Percentiles rank a stretch among this genome's conserved stretches.
Evolutionary conservation across 23 tunicate species (phyloP).

Genomic region (Diplosoma virens): DNA sequence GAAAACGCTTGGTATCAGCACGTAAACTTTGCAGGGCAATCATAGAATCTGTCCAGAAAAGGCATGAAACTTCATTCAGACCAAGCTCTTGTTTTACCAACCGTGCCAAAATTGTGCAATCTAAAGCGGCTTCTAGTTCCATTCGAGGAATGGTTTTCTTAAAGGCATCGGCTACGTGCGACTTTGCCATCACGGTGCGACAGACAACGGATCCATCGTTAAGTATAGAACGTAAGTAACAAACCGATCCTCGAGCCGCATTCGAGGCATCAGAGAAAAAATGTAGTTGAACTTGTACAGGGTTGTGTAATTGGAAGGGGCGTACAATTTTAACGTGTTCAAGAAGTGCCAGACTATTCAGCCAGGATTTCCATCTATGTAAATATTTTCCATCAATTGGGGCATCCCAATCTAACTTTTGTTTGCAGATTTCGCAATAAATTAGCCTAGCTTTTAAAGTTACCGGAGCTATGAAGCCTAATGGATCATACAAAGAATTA

Average conservation of each 20-base stretch:
- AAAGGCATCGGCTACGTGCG: slow-evolving; percentile 3
- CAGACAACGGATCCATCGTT: background rate
- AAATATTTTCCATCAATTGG: background rate
- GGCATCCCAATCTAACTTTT: slow-evolving; percentile 22
- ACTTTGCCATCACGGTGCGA: slow-evolving; percentile 20
- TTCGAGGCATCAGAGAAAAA: slow-evolving; percentile 24
- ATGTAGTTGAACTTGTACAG: background rate
- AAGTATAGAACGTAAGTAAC: background rate
- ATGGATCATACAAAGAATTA: slow-evolving; percentile 22
- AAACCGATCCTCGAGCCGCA: slow-evolving; percentile 14
- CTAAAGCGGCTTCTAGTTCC: no score
- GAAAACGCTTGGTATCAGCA: slow-evolving; percentile 1
- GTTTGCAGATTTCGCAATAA: background rate
- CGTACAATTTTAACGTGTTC: background rate
- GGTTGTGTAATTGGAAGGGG: background rate
- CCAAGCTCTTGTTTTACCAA: slow-evolving; percentile 6
- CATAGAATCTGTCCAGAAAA: slow-evolving; percentile 28
- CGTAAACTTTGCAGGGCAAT: slow-evolving; percentile 6
- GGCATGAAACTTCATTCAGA: background rate
- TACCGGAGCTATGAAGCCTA: slow-evolving; percentile 28
- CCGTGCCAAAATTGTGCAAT: background rate
- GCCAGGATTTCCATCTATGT: background rate
- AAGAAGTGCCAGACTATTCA: background rate
- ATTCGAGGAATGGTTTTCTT: no score
- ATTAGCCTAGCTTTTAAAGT: slow-evolving; percentile 7